A percentile compares a stretch with the other conserved stretches of the same genome.
These are phyloP conservation scores for Cephalopachus bancanus DNA, from an alignment of 2,797 vertebrate species.

Conservation along the genomic window DNA sequence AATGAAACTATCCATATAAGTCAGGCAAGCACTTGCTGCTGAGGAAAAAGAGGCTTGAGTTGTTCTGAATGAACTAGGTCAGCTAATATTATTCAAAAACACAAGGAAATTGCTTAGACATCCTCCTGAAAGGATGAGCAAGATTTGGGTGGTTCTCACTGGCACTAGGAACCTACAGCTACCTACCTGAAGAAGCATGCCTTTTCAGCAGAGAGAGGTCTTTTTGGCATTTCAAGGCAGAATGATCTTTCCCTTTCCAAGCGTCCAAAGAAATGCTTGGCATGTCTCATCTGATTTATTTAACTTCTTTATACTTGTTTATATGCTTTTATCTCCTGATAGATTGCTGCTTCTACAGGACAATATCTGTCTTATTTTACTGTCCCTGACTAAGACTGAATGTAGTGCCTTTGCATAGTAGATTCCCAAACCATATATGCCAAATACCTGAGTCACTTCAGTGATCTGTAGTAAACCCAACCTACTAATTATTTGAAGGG, in stretches of 20 bases:
- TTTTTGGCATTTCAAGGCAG: background rate
- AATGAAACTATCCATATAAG: background rate
- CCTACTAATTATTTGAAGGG: background rate
- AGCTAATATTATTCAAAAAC: constrained; percentile 7
- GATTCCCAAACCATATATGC: background rate
- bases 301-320: background rate
- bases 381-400: background rate
- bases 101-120: background rate
- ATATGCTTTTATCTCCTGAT: background rate
- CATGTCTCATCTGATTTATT: background rate
- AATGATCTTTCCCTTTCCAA: background rate
- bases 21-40: background rate
- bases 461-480: background rate
- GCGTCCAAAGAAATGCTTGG: background rate
- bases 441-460: background rate
- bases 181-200: background rate
- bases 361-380: constrained; percentile 20
- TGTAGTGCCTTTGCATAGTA: background rate
- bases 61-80: constrained; percentile 51
- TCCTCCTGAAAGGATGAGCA: background rate
- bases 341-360: background rate
- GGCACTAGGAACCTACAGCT: background rate
- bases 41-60: background rate
- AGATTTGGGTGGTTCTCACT: background rate
- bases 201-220: background rate